Evolutionary conservation across 2,888 invertebrate genomes (phyloP).

Genomic region (Apeira syringaria): DNA sequence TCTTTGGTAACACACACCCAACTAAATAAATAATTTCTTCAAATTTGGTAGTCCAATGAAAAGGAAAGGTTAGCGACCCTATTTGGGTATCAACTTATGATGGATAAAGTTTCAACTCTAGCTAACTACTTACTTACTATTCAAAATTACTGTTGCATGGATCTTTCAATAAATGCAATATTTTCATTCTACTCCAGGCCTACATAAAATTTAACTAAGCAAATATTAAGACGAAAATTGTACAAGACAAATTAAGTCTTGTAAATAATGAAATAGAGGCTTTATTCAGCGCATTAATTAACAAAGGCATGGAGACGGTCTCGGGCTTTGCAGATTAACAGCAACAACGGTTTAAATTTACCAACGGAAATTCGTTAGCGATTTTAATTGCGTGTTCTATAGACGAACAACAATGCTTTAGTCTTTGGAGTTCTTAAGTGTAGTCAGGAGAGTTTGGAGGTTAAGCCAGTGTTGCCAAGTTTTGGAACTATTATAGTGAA

Average conservation of each 20-base stretch:
- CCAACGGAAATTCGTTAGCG: constrained; percentile 18
- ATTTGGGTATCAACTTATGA: too few species aligned
- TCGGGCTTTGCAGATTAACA: constrained; percentile 14
- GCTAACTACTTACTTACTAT: too few species aligned
- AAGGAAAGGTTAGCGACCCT: too few species aligned
- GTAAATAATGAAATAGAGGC: constrained; percentile 23
- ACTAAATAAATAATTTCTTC: too few species aligned
- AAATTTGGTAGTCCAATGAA: too few species aligned
- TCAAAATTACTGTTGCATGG: too few species aligned
- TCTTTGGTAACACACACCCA: too few species aligned
- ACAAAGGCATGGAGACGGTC: constrained; percentile 22
- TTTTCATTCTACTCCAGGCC: neutral
- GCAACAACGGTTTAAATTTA: constrained; percentile 16
- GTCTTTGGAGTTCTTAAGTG: neutral
- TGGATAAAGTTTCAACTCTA: too few species aligned
- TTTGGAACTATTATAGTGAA: too few species aligned
- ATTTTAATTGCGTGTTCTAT: constrained; percentile 18
- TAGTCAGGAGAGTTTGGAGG: neutral
- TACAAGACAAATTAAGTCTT: constrained; percentile 22
- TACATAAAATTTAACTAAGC: constrained; percentile 7
- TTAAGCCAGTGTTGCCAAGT: neutral
- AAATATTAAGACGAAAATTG: constrained; percentile 2
- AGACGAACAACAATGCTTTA: constrained; percentile 12
- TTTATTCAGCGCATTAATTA: constrained; percentile 21
- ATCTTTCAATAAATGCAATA: neutral